Evolutionary conservation across 1,140 invertebrate species (phyloP).

Genomic region (Galleria mellonella): DNA sequence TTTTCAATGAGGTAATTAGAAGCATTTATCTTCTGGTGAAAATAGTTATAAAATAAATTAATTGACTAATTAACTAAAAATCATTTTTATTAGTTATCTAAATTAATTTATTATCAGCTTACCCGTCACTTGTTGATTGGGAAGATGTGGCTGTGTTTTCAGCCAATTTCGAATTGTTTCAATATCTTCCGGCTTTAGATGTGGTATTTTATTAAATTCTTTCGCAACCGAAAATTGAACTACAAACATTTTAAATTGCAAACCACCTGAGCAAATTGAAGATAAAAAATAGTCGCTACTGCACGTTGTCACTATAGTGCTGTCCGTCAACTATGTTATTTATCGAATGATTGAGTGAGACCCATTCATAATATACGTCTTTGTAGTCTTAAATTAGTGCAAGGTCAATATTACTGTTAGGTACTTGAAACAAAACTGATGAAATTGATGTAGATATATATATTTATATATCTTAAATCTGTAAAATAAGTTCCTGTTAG

Average conservation of each 20-base stretch:
- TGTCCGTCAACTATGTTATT: background rate
- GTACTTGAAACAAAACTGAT: background rate
- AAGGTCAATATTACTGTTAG: slow-evolving; percentile 5
- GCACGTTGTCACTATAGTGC: background rate
- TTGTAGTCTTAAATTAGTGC: slow-evolving; percentile 3
- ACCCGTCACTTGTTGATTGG: slow-evolving; percentile 39
- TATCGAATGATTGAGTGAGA: background rate
- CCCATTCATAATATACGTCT: background rate
- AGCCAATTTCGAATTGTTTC: slow-evolving; percentile 48
- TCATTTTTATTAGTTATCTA: too few species aligned
- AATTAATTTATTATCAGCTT: slow-evolving; percentile 10
- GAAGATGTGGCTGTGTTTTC: slow-evolving; percentile 55
- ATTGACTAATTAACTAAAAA: too few species aligned
- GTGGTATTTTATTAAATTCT: slow-evolving; percentile 55
- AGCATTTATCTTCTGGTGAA: too few species aligned
- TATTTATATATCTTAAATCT: background rate
- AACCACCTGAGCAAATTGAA: too few species aligned
- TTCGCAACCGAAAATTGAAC: slow-evolving; percentile 27
- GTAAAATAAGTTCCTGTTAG: too few species aligned
- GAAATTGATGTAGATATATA: background rate
- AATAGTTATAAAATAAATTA: too few species aligned
- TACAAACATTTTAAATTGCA: slow-evolving; percentile 8
- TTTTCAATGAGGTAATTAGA: too few species aligned
- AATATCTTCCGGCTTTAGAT: slow-evolving; percentile 54
- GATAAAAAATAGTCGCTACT: too few species aligned